A percentile compares a stretch with the other conserved stretches of the same genome.
These are phyloP conservation scores for Dasyprocta punctata DNA, from an alignment of 2,113 vertebrate genomes.

Conservation along the genomic window DNA sequence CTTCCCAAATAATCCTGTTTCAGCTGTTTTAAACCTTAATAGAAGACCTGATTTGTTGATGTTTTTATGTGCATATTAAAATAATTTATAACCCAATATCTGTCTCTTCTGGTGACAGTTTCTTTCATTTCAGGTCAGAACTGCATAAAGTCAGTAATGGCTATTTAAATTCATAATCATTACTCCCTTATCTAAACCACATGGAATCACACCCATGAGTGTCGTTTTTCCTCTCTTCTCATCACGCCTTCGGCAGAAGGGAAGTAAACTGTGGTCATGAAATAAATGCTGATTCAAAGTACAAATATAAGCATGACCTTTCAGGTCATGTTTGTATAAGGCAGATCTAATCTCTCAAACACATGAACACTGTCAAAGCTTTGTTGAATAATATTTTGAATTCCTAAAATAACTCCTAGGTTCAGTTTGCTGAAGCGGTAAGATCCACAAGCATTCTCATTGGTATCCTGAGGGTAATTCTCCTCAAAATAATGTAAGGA, in stretches of 20 bases:
- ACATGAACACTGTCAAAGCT: neutral
- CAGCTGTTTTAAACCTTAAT: conserved; percentile 16
- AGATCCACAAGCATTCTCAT: neutral
- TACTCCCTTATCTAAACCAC: fast-evolving
- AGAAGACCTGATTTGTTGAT: conserved; percentile 27
- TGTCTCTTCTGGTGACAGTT: neutral
- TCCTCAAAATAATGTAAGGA: neutral
- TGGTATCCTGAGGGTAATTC: neutral
- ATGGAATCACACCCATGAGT: neutral
- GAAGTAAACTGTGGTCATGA: neutral
- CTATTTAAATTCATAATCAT: neutral
- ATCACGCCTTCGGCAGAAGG: neutral
- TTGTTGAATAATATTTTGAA: neutral
- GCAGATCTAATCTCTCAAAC: neutral
- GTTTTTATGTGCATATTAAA: conserved; percentile 39
- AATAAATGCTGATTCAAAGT: neutral
- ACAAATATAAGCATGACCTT: neutral
- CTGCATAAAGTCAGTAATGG: neutral
- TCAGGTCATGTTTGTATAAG: neutral
- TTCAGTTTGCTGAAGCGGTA: neutral
- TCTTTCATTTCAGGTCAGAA: neutral
- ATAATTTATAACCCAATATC: conserved; percentile 35
- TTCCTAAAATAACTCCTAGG: neutral
- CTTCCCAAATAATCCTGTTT: conserved; percentile 15
- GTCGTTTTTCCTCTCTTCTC: neutral